Evolutionary conservation across 1,140 invertebrate genomes (phyloP), one percentile per base, ranked within the genome.

Genomic region (Drosophila punjabiensis): DNA sequence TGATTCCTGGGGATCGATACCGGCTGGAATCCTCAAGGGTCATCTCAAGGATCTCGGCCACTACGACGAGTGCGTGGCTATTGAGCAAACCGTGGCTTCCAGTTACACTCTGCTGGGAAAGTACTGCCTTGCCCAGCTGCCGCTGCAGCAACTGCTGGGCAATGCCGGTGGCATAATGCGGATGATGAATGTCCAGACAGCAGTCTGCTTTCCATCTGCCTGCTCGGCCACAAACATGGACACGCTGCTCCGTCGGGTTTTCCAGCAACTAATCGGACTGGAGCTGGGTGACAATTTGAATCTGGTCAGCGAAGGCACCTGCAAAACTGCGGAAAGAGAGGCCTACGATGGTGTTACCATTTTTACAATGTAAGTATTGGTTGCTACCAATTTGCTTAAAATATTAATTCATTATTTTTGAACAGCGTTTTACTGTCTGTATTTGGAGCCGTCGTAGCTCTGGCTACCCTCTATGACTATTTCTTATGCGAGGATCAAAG

Each of bases 1-100:
- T 7, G 90, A 92, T 47, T 53, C 90, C 6, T 92, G 90, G 90
- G 90, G 89, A 8, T 79, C 81, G 4, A 50, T 87, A 28, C 90
- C 90, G 16, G 61, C 89, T 20, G 90, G 89, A 1, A 77, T 92
- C 6, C 59, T 92, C 0, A 56, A 53, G 30, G 67, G 82, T 0
- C 80, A 90, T 16, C 9, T 76, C 3, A 39, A 55, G 48, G 86
- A 92, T 13, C 35, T 92, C 14, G 90, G 90, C 1, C 78, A 92
- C 39, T 92, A 66, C n/a, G 76, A 75, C 5, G 71, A 92, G 65
- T 92, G 90, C 70, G 33, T 92, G 4, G 63, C 30, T 16, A 83
- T 91, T 37, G 62, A 74, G 8, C 55, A 83, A 30, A 20, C 56
- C 9, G 14, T 70, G 3, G 28, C 11, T 9, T 50, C 35, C n/a